These are phyloP conservation scores for Peromyscus californicus DNA, from an alignment of 2,113 vertebrate genomes.

Conservation along the genomic window DNA sequence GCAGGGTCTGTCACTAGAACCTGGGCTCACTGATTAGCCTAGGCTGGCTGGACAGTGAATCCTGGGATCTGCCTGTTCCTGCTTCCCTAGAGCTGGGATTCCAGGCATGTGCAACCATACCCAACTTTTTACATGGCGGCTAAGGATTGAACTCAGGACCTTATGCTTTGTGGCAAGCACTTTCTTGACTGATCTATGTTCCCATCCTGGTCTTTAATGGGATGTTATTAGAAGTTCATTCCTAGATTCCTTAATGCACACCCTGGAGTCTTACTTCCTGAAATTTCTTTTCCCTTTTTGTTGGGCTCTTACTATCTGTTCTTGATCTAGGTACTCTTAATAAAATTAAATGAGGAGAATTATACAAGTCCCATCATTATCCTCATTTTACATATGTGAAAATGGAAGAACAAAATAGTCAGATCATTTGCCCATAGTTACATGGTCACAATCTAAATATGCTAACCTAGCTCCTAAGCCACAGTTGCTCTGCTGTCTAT, in stretches of 20 bases:
- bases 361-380: neutral
- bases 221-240: neutral
- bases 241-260: neutral
- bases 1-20: neutral
- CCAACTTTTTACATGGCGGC: neutral
- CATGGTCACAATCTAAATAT: neutral
- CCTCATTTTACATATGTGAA: neutral
- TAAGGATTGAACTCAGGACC: neutral
- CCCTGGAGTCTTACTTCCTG: neutral
- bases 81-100: neutral
- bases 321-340: neutral
- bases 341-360: slow-evolving; percentile 14
- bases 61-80: too few relatives aligned
- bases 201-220: neutral
- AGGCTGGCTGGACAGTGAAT: neutral
- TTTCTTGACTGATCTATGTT: neutral
- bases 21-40: neutral
- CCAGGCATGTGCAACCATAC: too few relatives aligned
- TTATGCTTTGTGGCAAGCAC: neutral
- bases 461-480: neutral
- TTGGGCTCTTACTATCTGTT: neutral
- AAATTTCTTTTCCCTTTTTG: slow-evolving; percentile 20
- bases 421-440: neutral
- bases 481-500: neutral
- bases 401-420: neutral